These are phyloP conservation scores for Rhodeus uyekii DNA, from an alignment of 2,797 vertebrate species.

Conservation along the genomic window DNA sequence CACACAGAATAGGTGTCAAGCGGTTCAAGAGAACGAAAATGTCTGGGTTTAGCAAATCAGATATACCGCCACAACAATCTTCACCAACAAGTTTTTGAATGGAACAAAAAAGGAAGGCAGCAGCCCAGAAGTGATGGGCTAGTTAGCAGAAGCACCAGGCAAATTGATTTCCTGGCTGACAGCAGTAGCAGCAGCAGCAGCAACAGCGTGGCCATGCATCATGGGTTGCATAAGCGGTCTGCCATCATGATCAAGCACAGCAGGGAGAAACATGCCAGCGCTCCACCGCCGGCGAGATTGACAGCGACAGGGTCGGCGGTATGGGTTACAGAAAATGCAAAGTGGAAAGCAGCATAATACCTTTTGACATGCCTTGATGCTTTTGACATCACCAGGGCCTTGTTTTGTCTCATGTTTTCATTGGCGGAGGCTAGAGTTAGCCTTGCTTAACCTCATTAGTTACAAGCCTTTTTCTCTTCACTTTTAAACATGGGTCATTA, in stretches of 20 bases:
- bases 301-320: conserved; percentile 63
- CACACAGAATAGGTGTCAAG: conserved; percentile 59
- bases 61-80: neutral
- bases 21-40: conserved; percentile 45
- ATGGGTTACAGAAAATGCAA: conserved; percentile 42
- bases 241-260: conserved; percentile 60
- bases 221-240: conserved; percentile 65
- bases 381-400: conserved; percentile 3
- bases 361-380: conserved; percentile 24
- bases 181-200: conserved; percentile 58
- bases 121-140: conserved; percentile 37
- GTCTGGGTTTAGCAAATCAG: conserved; percentile 38
- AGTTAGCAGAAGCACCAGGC: conserved; percentile 54
- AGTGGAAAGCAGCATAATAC: conserved; percentile 37
- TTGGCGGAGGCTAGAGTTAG: neutral
- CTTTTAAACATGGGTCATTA: neutral
- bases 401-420: conserved; percentile 10
- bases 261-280: conserved; percentile 61
- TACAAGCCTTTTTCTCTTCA: neutral
- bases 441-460: neutral
- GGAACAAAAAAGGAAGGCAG: conserved; percentile 1
- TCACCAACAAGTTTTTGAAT: neutral
- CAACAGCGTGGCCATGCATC: conserved; percentile 51
- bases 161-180: conserved; percentile 65
- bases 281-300: conserved; percentile 51